These are phyloP conservation scores for Trilocha varians DNA, from an alignment of 2,888 invertebrate species.

Conservation along the genomic window DNA sequence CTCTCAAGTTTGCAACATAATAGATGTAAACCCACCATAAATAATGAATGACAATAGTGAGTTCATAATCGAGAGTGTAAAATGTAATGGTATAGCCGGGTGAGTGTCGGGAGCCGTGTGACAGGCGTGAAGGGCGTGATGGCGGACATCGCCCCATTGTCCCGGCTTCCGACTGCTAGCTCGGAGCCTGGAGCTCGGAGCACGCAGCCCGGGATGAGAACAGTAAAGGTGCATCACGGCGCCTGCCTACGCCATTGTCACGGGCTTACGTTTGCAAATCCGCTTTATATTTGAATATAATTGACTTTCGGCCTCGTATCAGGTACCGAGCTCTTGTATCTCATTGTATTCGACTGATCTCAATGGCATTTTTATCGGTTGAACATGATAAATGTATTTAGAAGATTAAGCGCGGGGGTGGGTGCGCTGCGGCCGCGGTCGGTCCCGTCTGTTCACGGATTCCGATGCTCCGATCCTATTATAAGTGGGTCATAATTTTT, in stretches of 20 bases:
- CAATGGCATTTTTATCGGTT: constrained; percentile 68
- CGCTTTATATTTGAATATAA: constrained; percentile 74
- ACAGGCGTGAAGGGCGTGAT: constrained; percentile 28
- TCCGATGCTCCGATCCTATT: background rate
- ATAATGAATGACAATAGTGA: constrained; percentile 25
- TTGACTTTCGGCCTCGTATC: constrained; percentile 67
- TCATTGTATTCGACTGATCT: constrained; percentile 63
- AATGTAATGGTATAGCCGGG: constrained; percentile 27
- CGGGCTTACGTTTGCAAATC: constrained; percentile 69
- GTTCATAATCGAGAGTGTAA: constrained; percentile 41
- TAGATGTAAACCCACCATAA: background rate
- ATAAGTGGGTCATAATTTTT: background rate
- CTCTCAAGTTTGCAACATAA: constrained; percentile 1
- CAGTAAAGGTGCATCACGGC: constrained; percentile 26
- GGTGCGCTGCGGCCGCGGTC: constrained; percentile 20
- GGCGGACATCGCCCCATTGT: constrained; percentile 23
- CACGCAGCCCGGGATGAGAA: constrained; percentile 12
- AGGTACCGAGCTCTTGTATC: constrained; percentile 55
- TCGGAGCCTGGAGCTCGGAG: constrained; percentile 28
- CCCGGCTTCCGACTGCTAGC: constrained; percentile 31
- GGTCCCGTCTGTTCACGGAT: background rate
- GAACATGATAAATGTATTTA: constrained; percentile 70
- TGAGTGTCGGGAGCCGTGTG: constrained; percentile 15
- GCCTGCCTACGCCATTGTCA: constrained; percentile 61
- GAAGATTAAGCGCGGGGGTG: constrained; percentile 60